These are phyloP conservation scores for cattle (Bos taurus) DNA, from an alignment of 2,113 vertebrate species.

Conservation along the genomic window DNA sequence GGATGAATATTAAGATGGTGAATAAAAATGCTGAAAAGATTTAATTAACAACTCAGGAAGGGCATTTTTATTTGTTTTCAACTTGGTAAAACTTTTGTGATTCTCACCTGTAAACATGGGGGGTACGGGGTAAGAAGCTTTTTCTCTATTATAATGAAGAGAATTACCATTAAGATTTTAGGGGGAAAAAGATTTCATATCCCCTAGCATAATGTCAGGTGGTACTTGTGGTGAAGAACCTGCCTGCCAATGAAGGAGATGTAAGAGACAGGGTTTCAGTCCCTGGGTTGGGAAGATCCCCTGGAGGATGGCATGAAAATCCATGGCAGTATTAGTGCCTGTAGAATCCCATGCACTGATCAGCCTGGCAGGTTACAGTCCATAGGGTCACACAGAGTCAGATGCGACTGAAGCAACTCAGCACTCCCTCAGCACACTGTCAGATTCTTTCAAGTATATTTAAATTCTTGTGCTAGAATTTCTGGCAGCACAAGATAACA, in stretches of 20 bases:
- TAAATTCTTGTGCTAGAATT: slow-evolving; percentile 45
- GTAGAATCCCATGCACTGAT: background rate
- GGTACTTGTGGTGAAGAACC: background rate
- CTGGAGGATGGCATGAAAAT: background rate
- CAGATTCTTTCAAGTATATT: slow-evolving; percentile 34
- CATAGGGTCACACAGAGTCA: background rate
- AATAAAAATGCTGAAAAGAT: slow-evolving; percentile 61
- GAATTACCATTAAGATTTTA: slow-evolving; percentile 8
- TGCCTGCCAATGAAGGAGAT: background rate
- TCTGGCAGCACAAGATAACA: slow-evolving; percentile 35
- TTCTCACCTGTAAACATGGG: slow-evolving; percentile 45
- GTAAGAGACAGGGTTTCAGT: background rate
- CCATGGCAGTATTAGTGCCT: background rate
- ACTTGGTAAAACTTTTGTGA: slow-evolving; percentile 58
- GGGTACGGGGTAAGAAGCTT: background rate
- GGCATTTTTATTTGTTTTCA: slow-evolving; percentile 73
- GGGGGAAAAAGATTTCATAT: background rate
- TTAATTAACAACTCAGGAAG: slow-evolving; percentile 72
- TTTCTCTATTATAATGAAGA: slow-evolving; percentile 22
- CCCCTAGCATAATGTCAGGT: background rate
- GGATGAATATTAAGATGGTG: slow-evolving; percentile 56
- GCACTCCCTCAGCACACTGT: background rate
- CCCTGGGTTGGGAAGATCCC: background rate
- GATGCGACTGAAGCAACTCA: background rate
- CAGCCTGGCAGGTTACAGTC: background rate